Conservation (phyloP, 2,888 invertebrate genomes). For the Andrena marginata region DNA sequence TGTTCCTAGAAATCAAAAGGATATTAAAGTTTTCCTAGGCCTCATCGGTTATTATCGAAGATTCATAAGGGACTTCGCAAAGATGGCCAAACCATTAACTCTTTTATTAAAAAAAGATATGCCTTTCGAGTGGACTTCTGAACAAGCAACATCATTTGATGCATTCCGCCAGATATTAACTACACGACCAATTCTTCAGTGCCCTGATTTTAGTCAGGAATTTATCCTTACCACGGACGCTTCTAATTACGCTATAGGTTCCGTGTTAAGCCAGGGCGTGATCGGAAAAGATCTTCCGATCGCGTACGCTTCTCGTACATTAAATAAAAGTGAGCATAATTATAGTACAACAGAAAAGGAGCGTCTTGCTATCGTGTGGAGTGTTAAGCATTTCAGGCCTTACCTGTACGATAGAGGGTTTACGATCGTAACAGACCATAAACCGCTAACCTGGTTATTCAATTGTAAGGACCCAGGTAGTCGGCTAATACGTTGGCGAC, state of each 20-base stretch:
- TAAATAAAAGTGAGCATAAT: constrained; percentile 32
- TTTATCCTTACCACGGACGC: constrained; percentile 15
- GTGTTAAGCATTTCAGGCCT: constrained; percentile 18
- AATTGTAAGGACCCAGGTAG: constrained; percentile 45
- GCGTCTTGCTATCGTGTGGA: constrained; percentile 26
- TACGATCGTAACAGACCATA: constrained; percentile 32
- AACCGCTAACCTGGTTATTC: constrained; percentile 30
- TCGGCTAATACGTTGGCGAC: constrained; percentile 38
- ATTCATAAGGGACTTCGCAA: constrained; percentile 30
- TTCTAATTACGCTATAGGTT: constrained; percentile 32
- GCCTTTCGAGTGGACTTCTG: constrained; percentile 15
- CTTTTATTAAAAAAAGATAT: constrained; percentile 10
- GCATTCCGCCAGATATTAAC: constrained; percentile 19
- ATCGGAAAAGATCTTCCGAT: constrained; percentile 19
- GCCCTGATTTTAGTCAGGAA: constrained; percentile 25
- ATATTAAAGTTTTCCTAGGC: constrained; percentile 26
- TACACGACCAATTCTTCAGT: constrained; percentile 21
- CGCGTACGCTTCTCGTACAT: constrained; percentile 26
- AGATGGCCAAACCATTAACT: constrained; percentile 18
- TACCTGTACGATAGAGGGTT: constrained; percentile 24
- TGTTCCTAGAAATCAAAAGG: background rate
- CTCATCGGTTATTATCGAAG: constrained; percentile 19
- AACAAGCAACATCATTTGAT: constrained; percentile 17
- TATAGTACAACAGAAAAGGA: constrained; percentile 37
- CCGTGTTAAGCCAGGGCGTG: constrained; percentile 4